These are phyloP conservation scores for Drosophila melanica DNA, from an alignment of 1,140 invertebrate genomes.

Conservation along the genomic window DNA sequence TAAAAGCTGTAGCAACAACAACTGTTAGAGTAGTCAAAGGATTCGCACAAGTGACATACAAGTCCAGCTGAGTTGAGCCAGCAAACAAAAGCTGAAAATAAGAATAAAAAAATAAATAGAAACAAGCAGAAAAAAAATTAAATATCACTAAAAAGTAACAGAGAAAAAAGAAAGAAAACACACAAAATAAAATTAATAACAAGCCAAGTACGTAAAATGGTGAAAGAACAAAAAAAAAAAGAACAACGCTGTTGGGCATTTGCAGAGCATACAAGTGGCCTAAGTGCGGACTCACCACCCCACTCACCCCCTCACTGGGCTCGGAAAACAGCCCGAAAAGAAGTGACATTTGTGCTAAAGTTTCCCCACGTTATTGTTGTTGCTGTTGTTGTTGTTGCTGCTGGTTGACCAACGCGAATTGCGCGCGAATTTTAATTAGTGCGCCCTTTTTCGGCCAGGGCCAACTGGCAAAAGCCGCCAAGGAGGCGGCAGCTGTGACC, in stretches of 20 bases:
- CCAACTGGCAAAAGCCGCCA: slow-evolving; percentile 12
- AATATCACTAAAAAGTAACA: slow-evolving; percentile 23
- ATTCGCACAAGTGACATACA: slow-evolving; percentile 75
- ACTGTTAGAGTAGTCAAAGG: slow-evolving; percentile 4
- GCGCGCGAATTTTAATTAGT: slow-evolving; percentile 82
- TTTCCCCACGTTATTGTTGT: slow-evolving; percentile 27
- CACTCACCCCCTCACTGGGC: slow-evolving; percentile 1
- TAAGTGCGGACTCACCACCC: slow-evolving; percentile 7
- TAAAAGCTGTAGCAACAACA: slow-evolving; percentile 36
- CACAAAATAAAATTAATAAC: slow-evolving; percentile 54
- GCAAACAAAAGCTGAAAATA: slow-evolving; percentile 55
- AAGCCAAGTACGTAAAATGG: slow-evolving; percentile 61
- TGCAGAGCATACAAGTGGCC: slow-evolving; percentile 51
- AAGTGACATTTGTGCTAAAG: slow-evolving; percentile 77
- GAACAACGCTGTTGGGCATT: slow-evolving; percentile 64
- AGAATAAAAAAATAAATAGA: slow-evolving; percentile 23
- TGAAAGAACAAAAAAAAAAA: too few species aligned
- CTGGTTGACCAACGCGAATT: slow-evolving; percentile 79
- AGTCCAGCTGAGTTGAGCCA: slow-evolving; percentile 50
- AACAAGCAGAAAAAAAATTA: too few species aligned
- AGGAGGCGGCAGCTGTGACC: slow-evolving; percentile 61
- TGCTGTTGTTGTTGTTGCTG: slow-evolving; percentile 59
- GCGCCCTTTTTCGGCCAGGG: slow-evolving; percentile 39
- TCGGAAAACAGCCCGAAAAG: slow-evolving; percentile 61
- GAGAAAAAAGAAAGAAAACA: not conserved